These are phyloP conservation scores for Onychostoma macrolepis DNA, from an alignment of 2,113 vertebrate species.

Conservation along the genomic window DNA sequence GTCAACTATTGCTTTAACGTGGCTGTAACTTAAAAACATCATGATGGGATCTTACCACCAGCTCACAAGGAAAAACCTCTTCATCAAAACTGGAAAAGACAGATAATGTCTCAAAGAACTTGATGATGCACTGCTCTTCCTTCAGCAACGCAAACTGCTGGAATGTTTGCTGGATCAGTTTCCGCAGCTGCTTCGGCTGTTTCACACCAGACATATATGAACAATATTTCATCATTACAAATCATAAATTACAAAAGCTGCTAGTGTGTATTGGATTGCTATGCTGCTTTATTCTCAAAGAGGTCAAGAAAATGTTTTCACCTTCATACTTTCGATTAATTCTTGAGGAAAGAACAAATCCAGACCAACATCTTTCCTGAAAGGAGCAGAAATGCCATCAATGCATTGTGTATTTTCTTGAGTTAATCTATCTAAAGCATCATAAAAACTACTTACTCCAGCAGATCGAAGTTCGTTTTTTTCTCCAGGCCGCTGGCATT, in stretches of 20 bases:
- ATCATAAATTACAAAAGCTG: not conserved
- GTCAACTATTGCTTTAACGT: not conserved
- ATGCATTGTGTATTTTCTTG: not conserved
- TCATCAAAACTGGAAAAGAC: slow-evolving; percentile 81
- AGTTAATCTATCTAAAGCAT: not conserved
- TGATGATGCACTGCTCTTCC: slow-evolving; percentile 83
- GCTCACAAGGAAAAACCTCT: slow-evolving; percentile 83
- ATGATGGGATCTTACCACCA: slow-evolving; percentile 73
- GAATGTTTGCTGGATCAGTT: slow-evolving; percentile 88
- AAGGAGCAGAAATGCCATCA: not conserved
- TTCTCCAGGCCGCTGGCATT: slow-evolving; percentile 90
- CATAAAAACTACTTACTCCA: slow-evolving; percentile 83
- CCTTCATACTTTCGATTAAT: slow-evolving; percentile 90
- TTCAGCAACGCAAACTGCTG: slow-evolving; percentile 80
- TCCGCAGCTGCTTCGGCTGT: slow-evolving; percentile 82
- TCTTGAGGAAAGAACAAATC: slow-evolving; percentile 91
- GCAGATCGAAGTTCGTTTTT: slow-evolving; percentile 90
- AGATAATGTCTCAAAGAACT: slow-evolving; percentile 81
- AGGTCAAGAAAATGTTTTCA: slow-evolving; percentile 52
- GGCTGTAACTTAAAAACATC: not conserved
- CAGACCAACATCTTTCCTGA: slow-evolving; percentile 91
- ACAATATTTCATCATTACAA: not conserved
- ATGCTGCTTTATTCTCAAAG: not conserved
- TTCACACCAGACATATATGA: not conserved
- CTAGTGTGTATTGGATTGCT: not conserved